These are phyloP conservation scores for Odontophorus gujanensis DNA, from an alignment of 2,113 vertebrate species.

Conservation along the genomic window DNA sequence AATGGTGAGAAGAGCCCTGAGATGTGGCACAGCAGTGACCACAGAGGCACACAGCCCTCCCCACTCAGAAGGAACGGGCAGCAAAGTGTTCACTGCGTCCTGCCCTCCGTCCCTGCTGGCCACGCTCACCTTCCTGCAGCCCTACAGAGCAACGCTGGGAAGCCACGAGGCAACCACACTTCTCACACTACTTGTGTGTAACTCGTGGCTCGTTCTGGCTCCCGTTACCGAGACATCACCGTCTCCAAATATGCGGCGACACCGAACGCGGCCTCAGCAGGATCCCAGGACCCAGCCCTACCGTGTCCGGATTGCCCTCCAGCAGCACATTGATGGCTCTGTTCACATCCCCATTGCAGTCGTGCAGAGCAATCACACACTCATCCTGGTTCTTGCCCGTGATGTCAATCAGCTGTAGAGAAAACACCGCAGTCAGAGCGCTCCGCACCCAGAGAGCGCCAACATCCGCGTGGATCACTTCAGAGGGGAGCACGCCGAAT, in stretches of 20 bases:
- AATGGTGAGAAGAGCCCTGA: neutral
- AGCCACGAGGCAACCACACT: neutral
- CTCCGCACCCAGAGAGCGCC: neutral
- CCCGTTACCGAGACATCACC: neutral
- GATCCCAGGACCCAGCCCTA: slow-evolving; percentile 66
- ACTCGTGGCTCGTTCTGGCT: neutral
- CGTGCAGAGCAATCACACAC: slow-evolving; percentile 97
- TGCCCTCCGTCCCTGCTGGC: neutral
- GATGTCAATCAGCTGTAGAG: slow-evolving; percentile 93
- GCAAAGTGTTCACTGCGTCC: neutral
- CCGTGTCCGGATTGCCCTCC: slow-evolving; percentile 98
- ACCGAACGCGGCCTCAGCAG: neutral
- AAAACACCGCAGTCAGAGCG: neutral
- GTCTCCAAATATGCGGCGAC: neutral
- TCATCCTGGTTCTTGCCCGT: slow-evolving; percentile 99
- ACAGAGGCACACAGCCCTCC: neutral
- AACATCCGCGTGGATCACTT: neutral
- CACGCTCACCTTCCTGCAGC: fast-evolving
- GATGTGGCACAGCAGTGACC: fast-evolving
- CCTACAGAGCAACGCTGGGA: fast-evolving
- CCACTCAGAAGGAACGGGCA: neutral
- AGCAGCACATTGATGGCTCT: slow-evolving; percentile 98
- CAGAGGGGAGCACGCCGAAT: neutral
- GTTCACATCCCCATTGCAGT: slow-evolving; percentile 97
- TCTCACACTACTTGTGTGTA: neutral